Conservation (phyloP, 2,113 vertebrate genomes). For the Pyxicephalus adspersus region DNA sequence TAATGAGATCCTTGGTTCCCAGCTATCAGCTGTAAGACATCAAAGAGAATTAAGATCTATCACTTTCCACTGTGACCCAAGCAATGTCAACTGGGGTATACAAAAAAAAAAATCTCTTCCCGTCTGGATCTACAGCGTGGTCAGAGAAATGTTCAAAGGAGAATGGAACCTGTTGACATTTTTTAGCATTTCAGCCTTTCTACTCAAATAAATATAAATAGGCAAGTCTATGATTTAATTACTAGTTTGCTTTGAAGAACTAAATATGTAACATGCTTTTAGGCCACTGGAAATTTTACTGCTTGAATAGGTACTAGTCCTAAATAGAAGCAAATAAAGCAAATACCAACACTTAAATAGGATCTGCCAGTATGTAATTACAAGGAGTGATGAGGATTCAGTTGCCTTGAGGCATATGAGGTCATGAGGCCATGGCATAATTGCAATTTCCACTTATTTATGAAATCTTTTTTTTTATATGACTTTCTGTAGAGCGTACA, state of each 20-base stretch:
- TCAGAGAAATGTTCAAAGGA: conserved; percentile 13
- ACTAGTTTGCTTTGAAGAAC: not conserved
- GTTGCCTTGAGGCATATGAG: no score
- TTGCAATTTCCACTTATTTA: no score
- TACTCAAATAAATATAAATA: conserved; percentile 6
- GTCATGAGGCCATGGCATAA: no score
- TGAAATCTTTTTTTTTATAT: no score
- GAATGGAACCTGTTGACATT: not conserved
- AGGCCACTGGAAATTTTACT: no score
- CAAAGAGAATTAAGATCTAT: conserved; percentile 55
- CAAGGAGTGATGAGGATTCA: no score
- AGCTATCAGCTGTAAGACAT: conserved; percentile 52
- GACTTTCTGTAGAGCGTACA: no score
- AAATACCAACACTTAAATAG: no score
- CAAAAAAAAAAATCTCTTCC: conserved; percentile 31
- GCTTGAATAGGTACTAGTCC: no score
- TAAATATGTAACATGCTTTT: no score
- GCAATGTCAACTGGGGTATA: conserved; percentile 49
- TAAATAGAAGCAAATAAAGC: no score
- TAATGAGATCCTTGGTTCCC: conserved; percentile 43
- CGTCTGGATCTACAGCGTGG: not conserved
- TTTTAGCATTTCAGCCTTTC: not conserved
- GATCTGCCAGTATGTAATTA: no score
- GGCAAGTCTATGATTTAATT: not conserved
- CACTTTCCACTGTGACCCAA: conserved; percentile 47